These are phyloP conservation scores for Fulmarus glacialis DNA, from an alignment of 2,113 vertebrate species.

Conservation along the genomic window DNA sequence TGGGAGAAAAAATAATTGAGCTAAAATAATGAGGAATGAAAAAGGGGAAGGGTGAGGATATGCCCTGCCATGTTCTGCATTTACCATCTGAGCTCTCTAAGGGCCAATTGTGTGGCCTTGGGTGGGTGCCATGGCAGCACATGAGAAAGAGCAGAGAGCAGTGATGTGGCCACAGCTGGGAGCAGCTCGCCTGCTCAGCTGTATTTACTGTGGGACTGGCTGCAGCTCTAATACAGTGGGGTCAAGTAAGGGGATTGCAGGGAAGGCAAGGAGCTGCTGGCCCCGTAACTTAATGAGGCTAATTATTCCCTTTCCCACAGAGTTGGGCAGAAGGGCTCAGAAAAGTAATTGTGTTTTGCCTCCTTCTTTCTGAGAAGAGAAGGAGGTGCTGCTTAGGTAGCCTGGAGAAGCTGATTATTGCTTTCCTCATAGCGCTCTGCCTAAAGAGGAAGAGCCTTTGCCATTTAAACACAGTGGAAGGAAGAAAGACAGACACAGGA, in stretches of 20 bases:
- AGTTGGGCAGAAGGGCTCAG: neutral
- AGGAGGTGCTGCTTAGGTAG: neutral
- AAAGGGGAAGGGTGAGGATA: neutral
- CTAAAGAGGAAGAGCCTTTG: neutral
- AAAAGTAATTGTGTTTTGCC: neutral
- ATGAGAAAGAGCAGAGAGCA: neutral
- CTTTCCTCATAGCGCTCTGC: neutral
- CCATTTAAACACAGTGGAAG: neutral
- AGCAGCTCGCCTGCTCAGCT: rapidly evolving
- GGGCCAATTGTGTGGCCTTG: neutral
- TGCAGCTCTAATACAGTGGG: neutral
- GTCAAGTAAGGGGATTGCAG: neutral
- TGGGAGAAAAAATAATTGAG: neutral
- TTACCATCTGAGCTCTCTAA: neutral
- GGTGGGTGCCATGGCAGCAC: neutral
- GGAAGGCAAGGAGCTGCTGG: neutral
- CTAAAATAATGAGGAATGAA: neutral
- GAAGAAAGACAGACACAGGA: neutral
- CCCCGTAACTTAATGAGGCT: neutral
- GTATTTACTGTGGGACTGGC: neutral
- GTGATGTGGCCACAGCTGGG: neutral
- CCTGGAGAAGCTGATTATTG: neutral
- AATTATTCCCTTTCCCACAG: constrained; percentile 26
- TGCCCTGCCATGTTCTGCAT: neutral
- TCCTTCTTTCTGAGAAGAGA: neutral